phyloP scores from a whole-genome alignment of 2,113 vertebrate species.

The Chamaea fasciata region DNA sequence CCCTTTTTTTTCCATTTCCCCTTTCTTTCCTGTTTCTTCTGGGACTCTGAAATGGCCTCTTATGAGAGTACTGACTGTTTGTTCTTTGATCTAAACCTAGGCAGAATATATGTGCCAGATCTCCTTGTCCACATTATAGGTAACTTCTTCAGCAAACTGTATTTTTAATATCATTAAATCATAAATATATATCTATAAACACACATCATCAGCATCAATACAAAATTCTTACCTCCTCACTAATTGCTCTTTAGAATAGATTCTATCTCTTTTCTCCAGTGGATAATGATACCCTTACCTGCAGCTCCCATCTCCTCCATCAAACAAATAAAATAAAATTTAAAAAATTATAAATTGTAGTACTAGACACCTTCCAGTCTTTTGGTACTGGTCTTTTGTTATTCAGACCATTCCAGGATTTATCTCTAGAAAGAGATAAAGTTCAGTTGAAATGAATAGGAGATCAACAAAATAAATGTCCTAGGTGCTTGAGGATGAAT shows the following conservation, averaged over 20 bases:
- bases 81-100: background rate
- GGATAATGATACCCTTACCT: background rate
- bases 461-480: background rate
- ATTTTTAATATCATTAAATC: background rate
- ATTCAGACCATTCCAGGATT: background rate
- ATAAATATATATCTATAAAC: background rate
- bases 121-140: background rate
- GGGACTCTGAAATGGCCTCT: background rate
- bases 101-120: background rate
- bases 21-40: background rate
- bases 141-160: background rate
- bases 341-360: fast-evolving
- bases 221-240: background rate
- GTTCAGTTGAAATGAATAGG: background rate
- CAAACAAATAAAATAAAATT: background rate
- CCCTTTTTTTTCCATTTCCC: background rate
- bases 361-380: background rate
- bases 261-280: background rate
- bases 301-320: background rate
- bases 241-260: background rate
- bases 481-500: background rate
- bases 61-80: background rate
- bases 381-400: background rate
- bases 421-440: background rate
- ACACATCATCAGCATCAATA: background rate